Evolutionary conservation across 2,113 vertebrate genomes (phyloP).

Genomic region (Empidonax alnorum): DNA sequence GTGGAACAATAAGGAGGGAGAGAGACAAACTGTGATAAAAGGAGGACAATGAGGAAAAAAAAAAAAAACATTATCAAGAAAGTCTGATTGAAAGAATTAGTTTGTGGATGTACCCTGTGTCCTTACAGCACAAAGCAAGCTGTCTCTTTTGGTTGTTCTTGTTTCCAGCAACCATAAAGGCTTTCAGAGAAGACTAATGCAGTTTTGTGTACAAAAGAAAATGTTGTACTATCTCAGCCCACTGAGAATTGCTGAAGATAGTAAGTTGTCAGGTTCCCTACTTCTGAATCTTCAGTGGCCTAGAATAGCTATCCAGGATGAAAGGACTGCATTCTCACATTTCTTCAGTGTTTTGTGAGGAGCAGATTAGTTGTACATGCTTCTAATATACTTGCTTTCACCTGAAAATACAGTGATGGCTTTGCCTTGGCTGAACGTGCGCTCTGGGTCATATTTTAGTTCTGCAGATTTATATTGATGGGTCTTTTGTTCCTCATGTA

Average conservation of each 20-base stretch:
- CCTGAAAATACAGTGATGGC: background rate
- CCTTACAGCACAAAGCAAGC: background rate
- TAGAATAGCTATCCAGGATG: background rate
- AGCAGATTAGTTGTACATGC: background rate
- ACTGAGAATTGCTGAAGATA: background rate
- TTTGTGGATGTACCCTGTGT: background rate
- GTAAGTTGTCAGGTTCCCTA: background rate
- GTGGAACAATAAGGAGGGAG: background rate
- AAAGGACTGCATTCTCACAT: background rate
- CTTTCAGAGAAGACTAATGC: background rate
- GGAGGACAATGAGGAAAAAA: background rate
- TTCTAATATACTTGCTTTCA: background rate
- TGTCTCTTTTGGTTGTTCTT: background rate
- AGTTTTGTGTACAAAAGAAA: background rate
- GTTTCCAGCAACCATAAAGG: background rate
- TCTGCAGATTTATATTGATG: background rate
- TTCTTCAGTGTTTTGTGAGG: background rate
- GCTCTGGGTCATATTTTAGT: background rate
- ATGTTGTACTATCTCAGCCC: background rate
- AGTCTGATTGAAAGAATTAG: background rate
- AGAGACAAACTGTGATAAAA: background rate
- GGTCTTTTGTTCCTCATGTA: background rate
- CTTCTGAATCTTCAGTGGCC: background rate
- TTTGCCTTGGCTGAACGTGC: background rate
- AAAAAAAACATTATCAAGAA: background rate